Evolutionary conservation across 2,797 vertebrate genomes (phyloP), one percentile per base, ranked within the genome.

Genomic region (Acanthornis magna): DNA sequence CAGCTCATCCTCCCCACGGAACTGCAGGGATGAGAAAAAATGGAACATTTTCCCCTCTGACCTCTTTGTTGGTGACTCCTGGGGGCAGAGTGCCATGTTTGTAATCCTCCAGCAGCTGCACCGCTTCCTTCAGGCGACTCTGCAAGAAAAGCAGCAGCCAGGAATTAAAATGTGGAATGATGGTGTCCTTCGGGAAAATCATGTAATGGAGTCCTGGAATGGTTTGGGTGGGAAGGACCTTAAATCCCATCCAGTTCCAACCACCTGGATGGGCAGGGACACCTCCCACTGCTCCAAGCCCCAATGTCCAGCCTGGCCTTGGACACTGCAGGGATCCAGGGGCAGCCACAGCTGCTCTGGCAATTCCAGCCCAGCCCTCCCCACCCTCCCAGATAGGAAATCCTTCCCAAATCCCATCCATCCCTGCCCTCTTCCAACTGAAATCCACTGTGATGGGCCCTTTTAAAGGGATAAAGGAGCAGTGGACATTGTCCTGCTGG

Each of bases 1-100:
- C 42, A 55, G 34, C 50, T 32, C 22, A 7, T 1, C 38, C 48
- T 21, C 26, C 53, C 43, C 26, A 7, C 16, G 12, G 0, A 40
- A 9, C 3, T 2, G 2, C 30, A 30, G 25, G 43, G 34, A 66
- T 6, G 25, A 63, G 48, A 0, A 74, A 38, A 5, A 73, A 43
- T n/a, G 9, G 7, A 42, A 53, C 13, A 23, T 2, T 75, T 47
- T n/a, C 13, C 16, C 21, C 60, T 61, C 81, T 97, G 97, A 99
- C 99, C 98, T 99, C 98, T 48, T 98, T 97, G 78, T 99, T 97
- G 27, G 99, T 99, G 91, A 99, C 98, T 94, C 98, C 98, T 0
- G 98, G 96, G 65, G 98, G 98, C 82, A 98, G 93, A 68, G 97
- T 97, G 30, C 98, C 98, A 8, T 97, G 97, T 84, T 98, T 98